Evolutionary conservation across 2,888 invertebrate species (phyloP), one percentile per base, ranked within the genome.

Genomic region (Drosophila meridionalis): DNA sequence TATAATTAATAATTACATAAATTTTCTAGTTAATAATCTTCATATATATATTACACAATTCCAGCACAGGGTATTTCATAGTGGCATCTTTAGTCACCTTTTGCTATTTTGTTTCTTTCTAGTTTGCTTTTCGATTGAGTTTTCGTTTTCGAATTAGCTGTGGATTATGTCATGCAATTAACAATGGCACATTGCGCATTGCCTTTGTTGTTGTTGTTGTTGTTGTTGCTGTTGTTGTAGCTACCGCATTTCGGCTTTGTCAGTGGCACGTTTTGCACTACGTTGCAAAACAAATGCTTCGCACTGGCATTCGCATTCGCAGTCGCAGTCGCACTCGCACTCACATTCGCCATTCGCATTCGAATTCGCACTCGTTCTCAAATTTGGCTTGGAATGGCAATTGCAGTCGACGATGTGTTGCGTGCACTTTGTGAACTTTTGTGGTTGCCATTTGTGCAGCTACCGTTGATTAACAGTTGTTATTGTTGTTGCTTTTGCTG

Each of bases 121-220:
- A 62, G 69, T 80, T 71, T 66, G 62, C 52, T 77, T 72, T 79
- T 73, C 74, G 82, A 86, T 86, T 85, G 90, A 86, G 86, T 89
- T 88, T 87, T 87, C 80, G 81, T 73, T 76, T 75, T 80, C 73
- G 90, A 78, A 89, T 86, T 86, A 87, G 82, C 87, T 63, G 67
- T 74, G 85, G 87, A 89, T 87, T 87, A 87, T 87, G 87, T 87
- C 87, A 87, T 89, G 90, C 90, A 87, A 87, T 87, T 89, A 87
- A 87, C 86, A 87, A 89, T 87, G 88, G 78, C 80, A 82, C 69
- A 77, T 74, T 76, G 86, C 73, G 73, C 63, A 78, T 69, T 67
- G 71, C 67, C 59, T 66, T 61, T 75, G 80, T 60, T 53, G 72
- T 61, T 67, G 69, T 53, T 65, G 65, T 65, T 73, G 6, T 34